Percentiles rank a stretch among this genome's conserved stretches.
Conservation (phyloP, 2,888 invertebrate genomes). For the Nezara viridula region DNA sequence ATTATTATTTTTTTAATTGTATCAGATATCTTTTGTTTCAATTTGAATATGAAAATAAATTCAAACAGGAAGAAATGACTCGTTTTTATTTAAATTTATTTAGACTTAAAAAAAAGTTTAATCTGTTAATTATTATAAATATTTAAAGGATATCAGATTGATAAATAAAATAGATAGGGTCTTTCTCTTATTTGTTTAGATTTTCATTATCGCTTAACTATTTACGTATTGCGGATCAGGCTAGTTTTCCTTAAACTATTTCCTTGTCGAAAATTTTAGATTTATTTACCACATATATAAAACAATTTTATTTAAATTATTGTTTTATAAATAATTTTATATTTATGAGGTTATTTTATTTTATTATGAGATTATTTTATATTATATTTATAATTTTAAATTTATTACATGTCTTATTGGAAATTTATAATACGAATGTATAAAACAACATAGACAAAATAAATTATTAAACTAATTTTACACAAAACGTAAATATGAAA, state of each 20-base stretch:
- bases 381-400: too few relatives aligned
- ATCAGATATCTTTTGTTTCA: too few relatives aligned
- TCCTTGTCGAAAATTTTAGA: neutral
- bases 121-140: neutral
- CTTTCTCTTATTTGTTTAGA: too few relatives aligned
- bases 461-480: neutral
- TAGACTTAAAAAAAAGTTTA: too few relatives aligned
- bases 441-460: neutral
- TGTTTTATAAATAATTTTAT: neutral
- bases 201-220: too few relatives aligned
- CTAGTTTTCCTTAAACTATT: neutral
- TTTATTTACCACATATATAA: neutral
- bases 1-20: too few relatives aligned
- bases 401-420: neutral
- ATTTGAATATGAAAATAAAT: too few relatives aligned
- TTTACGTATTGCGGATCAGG: neutral
- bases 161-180: neutral
- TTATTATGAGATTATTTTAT: too few relatives aligned
- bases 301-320: neutral
- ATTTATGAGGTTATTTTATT: neutral
- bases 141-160: neutral
- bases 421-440: neutral
- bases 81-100: too few relatives aligned
- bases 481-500: neutral
- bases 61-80: too few relatives aligned